Conservation (phyloP, 1,140 invertebrate species). For the Platyscapa corneri region DNA sequence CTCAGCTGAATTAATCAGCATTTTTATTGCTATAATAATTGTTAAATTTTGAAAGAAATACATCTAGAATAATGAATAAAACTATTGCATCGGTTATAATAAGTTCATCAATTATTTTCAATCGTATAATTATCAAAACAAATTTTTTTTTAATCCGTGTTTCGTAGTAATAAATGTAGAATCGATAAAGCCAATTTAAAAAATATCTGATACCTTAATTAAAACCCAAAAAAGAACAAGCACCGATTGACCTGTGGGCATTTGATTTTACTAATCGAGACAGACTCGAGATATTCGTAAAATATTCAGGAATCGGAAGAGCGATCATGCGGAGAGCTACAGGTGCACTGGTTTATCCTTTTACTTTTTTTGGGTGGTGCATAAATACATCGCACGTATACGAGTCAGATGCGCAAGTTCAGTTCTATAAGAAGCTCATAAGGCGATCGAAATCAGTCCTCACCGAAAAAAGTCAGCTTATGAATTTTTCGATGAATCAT, state of each 20-base stretch:
- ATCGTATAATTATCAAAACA: conserved; percentile 8
- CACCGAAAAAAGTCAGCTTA: neutral
- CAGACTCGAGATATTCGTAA: conserved; percentile 16
- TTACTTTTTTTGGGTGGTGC: neutral
- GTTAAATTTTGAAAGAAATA: neutral
- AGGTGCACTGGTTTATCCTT: neutral
- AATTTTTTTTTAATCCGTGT: conserved; percentile 7
- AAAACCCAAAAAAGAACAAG: neutral
- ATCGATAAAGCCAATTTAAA: neutral
- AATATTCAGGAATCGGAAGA: conserved; percentile 32
- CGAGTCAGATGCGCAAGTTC: neutral
- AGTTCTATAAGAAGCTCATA: neutral
- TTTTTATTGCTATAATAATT: neutral
- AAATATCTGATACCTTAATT: neutral
- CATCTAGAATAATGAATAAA: neutral
- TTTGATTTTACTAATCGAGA: conserved; percentile 37
- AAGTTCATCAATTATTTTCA: neutral
- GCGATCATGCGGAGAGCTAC: conserved; percentile 1
- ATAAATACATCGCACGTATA: neutral
- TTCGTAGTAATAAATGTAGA: neutral
- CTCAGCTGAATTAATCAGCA: neutral
- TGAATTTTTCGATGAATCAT: conserved; percentile 50
- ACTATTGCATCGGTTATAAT: neutral
- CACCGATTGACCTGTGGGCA: neutral
- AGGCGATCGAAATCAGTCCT: conserved; percentile 28